phyloP scores from a whole-genome alignment of 2,888 invertebrate species.

The Nesidiocoris tenuis region DNA sequence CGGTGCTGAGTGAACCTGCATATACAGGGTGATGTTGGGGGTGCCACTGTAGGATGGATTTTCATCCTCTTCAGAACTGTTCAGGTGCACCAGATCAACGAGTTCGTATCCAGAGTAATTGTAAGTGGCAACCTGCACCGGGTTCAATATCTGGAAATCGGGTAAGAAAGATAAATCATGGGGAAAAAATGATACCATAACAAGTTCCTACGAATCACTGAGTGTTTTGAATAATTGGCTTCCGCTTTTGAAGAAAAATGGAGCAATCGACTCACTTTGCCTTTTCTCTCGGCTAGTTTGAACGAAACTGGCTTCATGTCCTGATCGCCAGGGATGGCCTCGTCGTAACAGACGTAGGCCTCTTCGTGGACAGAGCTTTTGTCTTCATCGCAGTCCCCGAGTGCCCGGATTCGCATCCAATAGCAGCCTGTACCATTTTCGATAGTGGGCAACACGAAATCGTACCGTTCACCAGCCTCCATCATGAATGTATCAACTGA shows the following conservation, averaged over 20 bases:
- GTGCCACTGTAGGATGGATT: slow-evolving; percentile 22
- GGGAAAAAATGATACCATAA: not conserved
- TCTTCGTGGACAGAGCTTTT: slow-evolving; percentile 48
- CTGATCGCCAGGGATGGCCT: not conserved
- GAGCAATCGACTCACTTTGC: slow-evolving; percentile 51
- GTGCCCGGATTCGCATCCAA: slow-evolving; percentile 57
- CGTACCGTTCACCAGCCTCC: slow-evolving; percentile 58
- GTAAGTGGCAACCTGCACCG: slow-evolving; percentile 48
- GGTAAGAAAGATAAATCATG: not conserved
- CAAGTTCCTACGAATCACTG: not conserved
- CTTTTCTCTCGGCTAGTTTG: slow-evolving; percentile 51
- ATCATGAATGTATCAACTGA: slow-evolving; percentile 54
- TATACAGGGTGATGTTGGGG: slow-evolving; percentile 51
- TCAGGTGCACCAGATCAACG: slow-evolving; percentile 50
- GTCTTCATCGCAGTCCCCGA: slow-evolving; percentile 55
- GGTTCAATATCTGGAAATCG: slow-evolving; percentile 52
- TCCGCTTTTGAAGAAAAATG: slow-evolving; percentile 3
- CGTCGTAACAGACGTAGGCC: slow-evolving; percentile 48
- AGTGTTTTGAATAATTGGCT: not conserved
- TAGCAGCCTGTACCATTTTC: slow-evolving; percentile 54
- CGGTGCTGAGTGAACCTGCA: slow-evolving; percentile 50
- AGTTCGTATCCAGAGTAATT: slow-evolving; percentile 50
- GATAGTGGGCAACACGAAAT: slow-evolving; percentile 56
- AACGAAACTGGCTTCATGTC: slow-evolving; percentile 45
- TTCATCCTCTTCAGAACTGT: slow-evolving; percentile 48